Base-by-base conservation (phyloP, 2,888 invertebrate species). In the Alloscopus bannaensis region DNA sequence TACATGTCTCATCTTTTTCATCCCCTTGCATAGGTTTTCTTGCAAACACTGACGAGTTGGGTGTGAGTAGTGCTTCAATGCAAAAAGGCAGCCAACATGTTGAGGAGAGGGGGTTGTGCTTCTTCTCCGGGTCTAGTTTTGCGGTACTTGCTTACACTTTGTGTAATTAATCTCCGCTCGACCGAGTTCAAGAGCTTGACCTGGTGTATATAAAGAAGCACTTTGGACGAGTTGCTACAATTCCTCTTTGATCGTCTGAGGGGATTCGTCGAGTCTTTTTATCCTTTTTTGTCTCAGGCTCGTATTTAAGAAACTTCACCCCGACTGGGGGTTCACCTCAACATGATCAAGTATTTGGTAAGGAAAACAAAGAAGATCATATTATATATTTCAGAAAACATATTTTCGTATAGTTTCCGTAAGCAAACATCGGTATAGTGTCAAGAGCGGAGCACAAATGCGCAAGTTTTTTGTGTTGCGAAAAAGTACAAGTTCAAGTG, bases 311-410 rank as follows among this genome's bases (percentile, higher is more conserved):
- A 66, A 75, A 81, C 73, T 59, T 73, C 66, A 80, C 82, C 84
- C 85, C 85, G 64, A 72, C 65, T 62, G 79, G 85, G 85, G 83
- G 75, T 75, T 64, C 73, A 78, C 66, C 75, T 80, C 80, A 83
- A 59, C 81, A 85, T 84, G 83, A 84, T 84, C 79, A 85, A 85
- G 77, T 84, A 85, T 85, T 72, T 85, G 85, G 85, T 85, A 85
- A 85, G 85, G 18, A 45, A 11, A 11, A 45, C 62, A 70, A 70
- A 77, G 52, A 42, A 28, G n/a, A 31, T 18, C 13, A 2, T 42
- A 2, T 3, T 50, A 47, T 50, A 6, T 50, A 6, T 36, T 13
- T 36, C 6, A 36, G 36, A 36, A 36, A 36, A 36, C 36, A 6
- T 36, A 36, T 13, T 50, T 18, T 36, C 16, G 40, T 62, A 50